phyloP scores from a whole-genome alignment of 2,113 vertebrate genomes.

The Clarias macrocephalus region DNA sequence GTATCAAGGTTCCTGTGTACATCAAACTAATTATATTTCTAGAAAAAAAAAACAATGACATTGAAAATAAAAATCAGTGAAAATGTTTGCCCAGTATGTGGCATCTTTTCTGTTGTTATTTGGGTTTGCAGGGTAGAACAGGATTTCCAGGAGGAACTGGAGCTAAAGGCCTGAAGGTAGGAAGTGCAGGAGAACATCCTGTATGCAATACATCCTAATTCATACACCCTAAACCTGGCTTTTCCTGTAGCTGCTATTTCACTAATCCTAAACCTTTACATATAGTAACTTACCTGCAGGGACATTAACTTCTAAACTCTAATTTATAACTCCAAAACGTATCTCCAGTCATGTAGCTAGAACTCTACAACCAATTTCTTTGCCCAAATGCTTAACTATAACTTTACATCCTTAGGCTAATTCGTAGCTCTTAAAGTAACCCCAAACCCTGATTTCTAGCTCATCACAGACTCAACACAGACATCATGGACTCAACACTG shows the following conservation, averaged over 20 bases:
- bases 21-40: slow-evolving; percentile 54
- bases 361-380: neutral
- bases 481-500: too few species aligned
- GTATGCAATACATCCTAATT: neutral
- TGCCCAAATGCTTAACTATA: neutral
- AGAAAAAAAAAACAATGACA: neutral
- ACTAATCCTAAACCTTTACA: neutral
- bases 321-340: neutral
- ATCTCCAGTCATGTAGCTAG: neutral
- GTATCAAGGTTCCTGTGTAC: slow-evolving; percentile 77
- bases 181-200: neutral
- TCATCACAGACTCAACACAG: neutral
- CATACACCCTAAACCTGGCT: neutral
- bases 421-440: neutral
- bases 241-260: neutral
- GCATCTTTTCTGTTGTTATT: slow-evolving; percentile 3
- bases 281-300: neutral
- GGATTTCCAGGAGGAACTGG: slow-evolving; percentile 63
- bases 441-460: neutral
- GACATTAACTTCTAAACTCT: neutral
- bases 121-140: slow-evolving; percentile 63
- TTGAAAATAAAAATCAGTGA: neutral
- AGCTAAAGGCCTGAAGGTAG: slow-evolving; percentile 71
- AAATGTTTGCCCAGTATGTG: slow-evolving; percentile 8
- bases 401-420: neutral